Conservation (phyloP, 2,888 invertebrate genomes). For the Caenorhabditis sinica region DNA sequence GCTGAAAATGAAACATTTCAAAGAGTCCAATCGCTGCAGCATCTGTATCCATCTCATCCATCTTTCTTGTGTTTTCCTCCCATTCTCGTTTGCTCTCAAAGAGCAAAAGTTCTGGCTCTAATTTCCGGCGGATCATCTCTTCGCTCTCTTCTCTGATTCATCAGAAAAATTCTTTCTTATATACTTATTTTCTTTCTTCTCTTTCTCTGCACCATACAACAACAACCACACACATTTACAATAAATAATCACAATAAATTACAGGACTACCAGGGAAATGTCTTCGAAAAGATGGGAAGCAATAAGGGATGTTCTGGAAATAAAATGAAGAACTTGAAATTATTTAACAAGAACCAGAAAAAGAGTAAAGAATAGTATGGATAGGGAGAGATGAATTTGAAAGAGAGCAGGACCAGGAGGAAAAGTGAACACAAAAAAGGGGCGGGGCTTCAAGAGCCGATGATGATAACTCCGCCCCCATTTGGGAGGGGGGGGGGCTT, state of each 20-base stretch:
- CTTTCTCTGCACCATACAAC: constrained; percentile 22
- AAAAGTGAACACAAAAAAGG: constrained; percentile 44
- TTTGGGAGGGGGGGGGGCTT: constrained; percentile 17
- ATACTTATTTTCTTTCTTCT: not conserved
- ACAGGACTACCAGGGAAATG: constrained; percentile 29
- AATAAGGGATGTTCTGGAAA: not conserved
- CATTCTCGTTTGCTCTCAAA: constrained; percentile 23
- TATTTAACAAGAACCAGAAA: constrained; percentile 35
- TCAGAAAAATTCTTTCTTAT: constrained; percentile 41
- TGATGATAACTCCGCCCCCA: constrained; percentile 49
- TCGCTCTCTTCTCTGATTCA: constrained; percentile 48
- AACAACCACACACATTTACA: constrained; percentile 42
- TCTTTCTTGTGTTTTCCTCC: constrained; percentile 15
- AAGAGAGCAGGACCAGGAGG: constrained; percentile 26
- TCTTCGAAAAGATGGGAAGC: not conserved
- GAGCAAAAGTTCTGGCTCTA: constrained; percentile 46
- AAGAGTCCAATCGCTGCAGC: not conserved
- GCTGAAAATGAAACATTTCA: not conserved
- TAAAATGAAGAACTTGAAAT: constrained; percentile 14
- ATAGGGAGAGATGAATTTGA: constrained; percentile 36
- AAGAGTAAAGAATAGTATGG: not conserved
- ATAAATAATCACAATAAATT: constrained; percentile 61
- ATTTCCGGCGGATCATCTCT: constrained; percentile 56
- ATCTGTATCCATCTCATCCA: constrained; percentile 48
- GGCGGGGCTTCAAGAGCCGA: constrained; percentile 37